Percentiles rank a stretch among this genome's conserved stretches.
phyloP scores from a whole-genome alignment of 2,888 invertebrate genomes.

The Rhingia rostrata region DNA sequence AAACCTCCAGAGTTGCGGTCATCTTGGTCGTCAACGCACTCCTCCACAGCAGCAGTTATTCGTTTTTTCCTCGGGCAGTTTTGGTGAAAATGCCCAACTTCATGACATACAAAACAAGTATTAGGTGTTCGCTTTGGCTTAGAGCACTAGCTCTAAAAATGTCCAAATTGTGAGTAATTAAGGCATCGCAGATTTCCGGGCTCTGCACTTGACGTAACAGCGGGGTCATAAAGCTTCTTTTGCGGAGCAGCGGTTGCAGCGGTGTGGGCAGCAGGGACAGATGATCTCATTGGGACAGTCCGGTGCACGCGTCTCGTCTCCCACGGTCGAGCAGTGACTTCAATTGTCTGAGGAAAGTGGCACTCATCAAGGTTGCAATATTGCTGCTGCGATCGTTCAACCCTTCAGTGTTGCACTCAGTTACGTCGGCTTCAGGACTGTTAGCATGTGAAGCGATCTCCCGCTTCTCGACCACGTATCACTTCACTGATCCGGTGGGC shows the following conservation, averaged over 20 bases:
- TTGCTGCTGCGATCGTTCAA: no score
- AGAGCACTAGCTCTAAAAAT: background rate
- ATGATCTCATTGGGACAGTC: background rate
- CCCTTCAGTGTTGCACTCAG: no score
- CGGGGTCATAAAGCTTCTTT: background rate
- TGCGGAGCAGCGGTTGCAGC: no score
- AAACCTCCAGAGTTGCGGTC: background rate
- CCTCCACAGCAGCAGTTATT: slow-evolving; percentile 4
- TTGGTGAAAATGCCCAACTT: slow-evolving; percentile 5
- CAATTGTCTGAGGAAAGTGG: no score
- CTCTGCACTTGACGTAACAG: background rate
- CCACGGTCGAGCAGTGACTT: no score
- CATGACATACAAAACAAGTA: slow-evolving; percentile 4
- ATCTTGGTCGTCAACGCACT: background rate
- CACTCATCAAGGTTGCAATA: no score
- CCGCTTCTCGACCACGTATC: no score
- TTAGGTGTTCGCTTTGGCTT: background rate
- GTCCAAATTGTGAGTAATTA: background rate
- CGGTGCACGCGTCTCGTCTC: no score
- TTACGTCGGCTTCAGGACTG: no score
- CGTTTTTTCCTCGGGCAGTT: slow-evolving; percentile 1
- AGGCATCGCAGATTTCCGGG: background rate
- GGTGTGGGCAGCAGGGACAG: background rate
- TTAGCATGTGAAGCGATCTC: no score
- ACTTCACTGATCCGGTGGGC: no score